These are phyloP conservation scores for Drosophila parabipectinata DNA, from an alignment of 1,140 invertebrate genomes.

Conservation along the genomic window DNA sequence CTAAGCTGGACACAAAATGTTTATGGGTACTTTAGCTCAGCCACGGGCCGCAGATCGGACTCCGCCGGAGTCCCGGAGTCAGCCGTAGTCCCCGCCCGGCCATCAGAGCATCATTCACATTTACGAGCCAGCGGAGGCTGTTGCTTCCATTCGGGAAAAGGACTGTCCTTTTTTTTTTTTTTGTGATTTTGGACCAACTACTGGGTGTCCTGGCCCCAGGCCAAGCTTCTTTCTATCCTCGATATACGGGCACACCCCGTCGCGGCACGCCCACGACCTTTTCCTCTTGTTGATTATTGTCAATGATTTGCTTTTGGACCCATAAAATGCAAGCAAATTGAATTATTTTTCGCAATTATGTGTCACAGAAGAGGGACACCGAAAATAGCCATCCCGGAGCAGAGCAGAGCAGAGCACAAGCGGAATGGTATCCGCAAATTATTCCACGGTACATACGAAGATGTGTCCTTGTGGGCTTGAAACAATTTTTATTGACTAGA, in stretches of 20 bases:
- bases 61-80: slow-evolving; percentile 17
- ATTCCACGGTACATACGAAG: neutral
- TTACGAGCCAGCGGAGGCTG: slow-evolving; percentile 61
- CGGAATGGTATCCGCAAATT: slow-evolving; percentile 10
- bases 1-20: slow-evolving; percentile 63
- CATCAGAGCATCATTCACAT: slow-evolving; percentile 78
- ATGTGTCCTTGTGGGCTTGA: slow-evolving; percentile 1
- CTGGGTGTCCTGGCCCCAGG: neutral
- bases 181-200: neutral
- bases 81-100: slow-evolving; percentile 50
- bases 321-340: slow-evolving; percentile 77
- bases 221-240: neutral
- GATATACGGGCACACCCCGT: too few relatives aligned
- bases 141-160: slow-evolving; percentile 45
- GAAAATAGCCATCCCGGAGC: neutral
- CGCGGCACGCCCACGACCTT: neutral
- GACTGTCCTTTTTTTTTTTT: slow-evolving; percentile 6
- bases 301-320: slow-evolving; percentile 77
- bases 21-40: slow-evolving; percentile 72
- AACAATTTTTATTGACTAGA: neutral
- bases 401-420: neutral
- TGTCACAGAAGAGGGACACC: slow-evolving; percentile 27
- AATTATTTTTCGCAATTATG: slow-evolving; percentile 62
- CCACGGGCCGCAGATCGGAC: slow-evolving; percentile 15
- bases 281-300: slow-evolving; percentile 61